Conservation (phyloP, 2,888 invertebrate genomes). For the Choreutis nemorana region DNA sequence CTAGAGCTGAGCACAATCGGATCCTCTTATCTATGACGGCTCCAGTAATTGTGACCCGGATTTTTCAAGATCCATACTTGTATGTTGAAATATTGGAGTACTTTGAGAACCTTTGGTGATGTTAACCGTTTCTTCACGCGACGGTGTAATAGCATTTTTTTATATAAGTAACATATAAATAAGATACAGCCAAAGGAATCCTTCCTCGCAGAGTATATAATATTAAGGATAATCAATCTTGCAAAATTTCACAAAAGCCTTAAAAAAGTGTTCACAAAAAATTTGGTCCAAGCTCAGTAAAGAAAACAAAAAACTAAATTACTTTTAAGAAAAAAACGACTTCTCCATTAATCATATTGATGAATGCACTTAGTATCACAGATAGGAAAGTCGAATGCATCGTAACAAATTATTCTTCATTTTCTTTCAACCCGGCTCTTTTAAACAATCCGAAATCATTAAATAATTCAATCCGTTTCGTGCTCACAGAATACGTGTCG, state of each 20-base stretch:
- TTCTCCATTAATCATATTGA: constrained; percentile 51
- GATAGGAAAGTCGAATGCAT: constrained; percentile 24
- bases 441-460: constrained; percentile 27
- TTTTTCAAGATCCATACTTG: constrained; percentile 42
- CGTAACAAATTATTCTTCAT: constrained; percentile 22
- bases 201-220: background rate
- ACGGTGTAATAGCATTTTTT: constrained; percentile 15
- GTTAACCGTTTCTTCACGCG: constrained; percentile 53
- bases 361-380: constrained; percentile 39
- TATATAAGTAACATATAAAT: background rate
- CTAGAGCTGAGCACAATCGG: constrained; percentile 48
- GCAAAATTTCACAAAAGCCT: constrained; percentile 35
- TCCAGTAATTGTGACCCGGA: constrained; percentile 52
- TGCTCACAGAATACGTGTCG: constrained; percentile 13
- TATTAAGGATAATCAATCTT: constrained; percentile 29
- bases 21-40: constrained; percentile 58
- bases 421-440: constrained; percentile 27
- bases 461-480: constrained; percentile 24
- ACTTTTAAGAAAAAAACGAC: constrained; percentile 24
- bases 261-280: constrained; percentile 24
- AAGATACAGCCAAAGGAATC: background rate
- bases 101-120: constrained; percentile 53
- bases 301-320: constrained; percentile 30
- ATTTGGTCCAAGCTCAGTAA: constrained; percentile 13
- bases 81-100: constrained; percentile 45